These are phyloP conservation scores for Drosophila melanica DNA, from an alignment of 1,140 invertebrate species.

Conservation along the genomic window DNA sequence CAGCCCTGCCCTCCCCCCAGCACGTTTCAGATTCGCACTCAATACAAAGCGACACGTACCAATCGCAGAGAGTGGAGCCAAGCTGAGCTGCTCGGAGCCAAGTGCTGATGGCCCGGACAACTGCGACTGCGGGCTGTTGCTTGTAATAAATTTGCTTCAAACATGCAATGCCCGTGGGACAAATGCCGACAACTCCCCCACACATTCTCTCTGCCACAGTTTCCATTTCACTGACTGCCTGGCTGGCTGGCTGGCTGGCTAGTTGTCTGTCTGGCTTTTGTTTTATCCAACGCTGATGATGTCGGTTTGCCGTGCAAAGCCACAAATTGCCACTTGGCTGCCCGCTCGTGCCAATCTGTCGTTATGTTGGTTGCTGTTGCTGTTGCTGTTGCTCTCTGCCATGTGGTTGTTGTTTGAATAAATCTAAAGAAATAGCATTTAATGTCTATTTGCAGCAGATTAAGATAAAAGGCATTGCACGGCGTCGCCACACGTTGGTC, in stretches of 20 bases:
- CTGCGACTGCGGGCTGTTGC: constrained; percentile 71
- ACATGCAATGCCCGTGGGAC: constrained; percentile 80
- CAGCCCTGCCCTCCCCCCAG: constrained; percentile 9
- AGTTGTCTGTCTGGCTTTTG: constrained; percentile 40
- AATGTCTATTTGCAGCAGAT: constrained; percentile 83
- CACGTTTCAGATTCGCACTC: constrained; percentile 65
- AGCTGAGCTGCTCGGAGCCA: constrained; percentile 28
- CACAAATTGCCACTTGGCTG: constrained; percentile 82
- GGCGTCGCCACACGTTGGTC: constrained; percentile 33
- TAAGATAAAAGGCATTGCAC: constrained; percentile 79
- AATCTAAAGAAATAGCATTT: constrained; percentile 83
- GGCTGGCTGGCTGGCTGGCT: constrained; percentile 16
- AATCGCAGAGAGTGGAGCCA: constrained; percentile 16
- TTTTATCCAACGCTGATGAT: constrained; percentile 77
- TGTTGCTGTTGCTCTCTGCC: constrained; percentile 15
- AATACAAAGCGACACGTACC: constrained; percentile 72
- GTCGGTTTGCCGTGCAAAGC: constrained; percentile 81
- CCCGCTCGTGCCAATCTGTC: constrained; percentile 79
- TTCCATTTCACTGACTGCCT: constrained; percentile 20
- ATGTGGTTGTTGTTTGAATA: constrained; percentile 64
- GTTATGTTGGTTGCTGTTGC: constrained; percentile 56
- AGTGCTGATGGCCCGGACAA: constrained; percentile 79
- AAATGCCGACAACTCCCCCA: constrained; percentile 63
- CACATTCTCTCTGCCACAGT: constrained; percentile 9
- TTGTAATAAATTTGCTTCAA: constrained; percentile 83